Conservation (phyloP, 1,140 invertebrate genomes). For the Babylonia areolata region DNA sequence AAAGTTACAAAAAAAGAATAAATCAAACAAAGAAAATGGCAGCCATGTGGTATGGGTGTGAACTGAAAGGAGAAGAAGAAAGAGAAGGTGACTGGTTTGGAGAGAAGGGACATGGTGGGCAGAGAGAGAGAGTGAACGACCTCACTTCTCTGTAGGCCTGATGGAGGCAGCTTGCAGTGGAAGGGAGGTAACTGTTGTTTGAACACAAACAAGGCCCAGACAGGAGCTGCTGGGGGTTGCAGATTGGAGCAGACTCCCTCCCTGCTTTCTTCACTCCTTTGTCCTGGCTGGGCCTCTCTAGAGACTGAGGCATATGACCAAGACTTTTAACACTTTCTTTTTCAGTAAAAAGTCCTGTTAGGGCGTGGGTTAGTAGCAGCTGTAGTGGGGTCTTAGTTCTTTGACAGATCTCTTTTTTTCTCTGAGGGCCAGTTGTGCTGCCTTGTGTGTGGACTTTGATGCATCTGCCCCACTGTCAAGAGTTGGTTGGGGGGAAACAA, state of each 20-base stretch:
- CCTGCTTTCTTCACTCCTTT: background rate
- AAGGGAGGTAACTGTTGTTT: background rate
- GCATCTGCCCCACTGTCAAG: background rate
- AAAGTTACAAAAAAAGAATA: too few relatives aligned
- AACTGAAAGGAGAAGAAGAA: background rate
- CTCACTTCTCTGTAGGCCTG: background rate
- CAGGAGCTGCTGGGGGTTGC: background rate
- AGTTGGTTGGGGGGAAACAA: background rate
- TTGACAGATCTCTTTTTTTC: background rate
- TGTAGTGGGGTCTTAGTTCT: background rate
- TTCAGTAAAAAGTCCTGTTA: background rate
- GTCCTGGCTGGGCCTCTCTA: background rate
- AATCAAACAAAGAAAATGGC: too few relatives aligned
- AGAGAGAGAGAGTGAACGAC: background rate
- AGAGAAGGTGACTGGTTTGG: background rate
- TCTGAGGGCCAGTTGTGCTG: background rate
- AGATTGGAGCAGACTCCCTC: background rate
- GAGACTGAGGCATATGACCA: background rate
- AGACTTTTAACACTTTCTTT: background rate
- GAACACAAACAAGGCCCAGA: background rate
- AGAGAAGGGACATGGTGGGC: background rate
- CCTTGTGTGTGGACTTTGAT: background rate
- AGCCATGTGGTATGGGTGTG: too few relatives aligned
- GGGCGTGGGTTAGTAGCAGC: background rate
- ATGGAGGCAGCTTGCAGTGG: background rate